phyloP scores from a whole-genome alignment of 2,797 vertebrate genomes.

The Borostomias antarcticus region DNA sequence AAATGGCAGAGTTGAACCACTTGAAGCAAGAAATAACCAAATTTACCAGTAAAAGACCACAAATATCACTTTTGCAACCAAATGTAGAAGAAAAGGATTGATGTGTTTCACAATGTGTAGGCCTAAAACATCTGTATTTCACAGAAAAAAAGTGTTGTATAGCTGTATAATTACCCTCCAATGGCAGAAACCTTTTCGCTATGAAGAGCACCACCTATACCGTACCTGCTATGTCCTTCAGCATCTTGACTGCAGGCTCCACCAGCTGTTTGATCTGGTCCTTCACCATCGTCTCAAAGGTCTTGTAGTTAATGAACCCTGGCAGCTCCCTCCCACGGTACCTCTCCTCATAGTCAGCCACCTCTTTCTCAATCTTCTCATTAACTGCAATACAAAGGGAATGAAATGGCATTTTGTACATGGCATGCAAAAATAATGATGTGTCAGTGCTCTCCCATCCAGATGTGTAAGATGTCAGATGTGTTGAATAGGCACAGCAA shows the following conservation, averaged over 20 bases:
- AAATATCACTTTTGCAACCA: too few relatives aligned
- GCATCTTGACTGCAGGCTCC: conserved; percentile 46
- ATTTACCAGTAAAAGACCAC: too few relatives aligned
- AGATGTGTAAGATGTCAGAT: background rate
- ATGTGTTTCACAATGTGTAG: too few relatives aligned
- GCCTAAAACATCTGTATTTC: too few relatives aligned
- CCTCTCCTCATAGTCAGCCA: conserved; percentile 67
- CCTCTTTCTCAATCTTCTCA: conserved; percentile 34
- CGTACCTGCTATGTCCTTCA: conserved; percentile 73
- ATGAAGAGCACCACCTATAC: background rate
- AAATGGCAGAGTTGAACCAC: too few relatives aligned
- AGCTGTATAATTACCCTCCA: too few relatives aligned
- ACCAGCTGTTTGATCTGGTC: background rate
- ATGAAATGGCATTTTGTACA: too few relatives aligned
- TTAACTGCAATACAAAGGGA: conserved; percentile 65
- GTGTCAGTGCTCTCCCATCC: background rate
- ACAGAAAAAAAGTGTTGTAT: too few relatives aligned
- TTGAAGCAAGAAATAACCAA: too few relatives aligned
- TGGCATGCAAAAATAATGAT: too few relatives aligned
- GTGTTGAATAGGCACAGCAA: background rate
- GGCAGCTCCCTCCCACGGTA: conserved; percentile 85
- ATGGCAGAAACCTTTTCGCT: too few relatives aligned
- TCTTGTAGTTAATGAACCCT: conserved; percentile 83
- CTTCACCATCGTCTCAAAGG: background rate
- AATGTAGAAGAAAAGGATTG: too few relatives aligned